Evolutionary conservation across 2,797 vertebrate genomes (phyloP), one percentile per base, ranked within the genome.

Genomic region (Sorex maritimensis): DNA sequence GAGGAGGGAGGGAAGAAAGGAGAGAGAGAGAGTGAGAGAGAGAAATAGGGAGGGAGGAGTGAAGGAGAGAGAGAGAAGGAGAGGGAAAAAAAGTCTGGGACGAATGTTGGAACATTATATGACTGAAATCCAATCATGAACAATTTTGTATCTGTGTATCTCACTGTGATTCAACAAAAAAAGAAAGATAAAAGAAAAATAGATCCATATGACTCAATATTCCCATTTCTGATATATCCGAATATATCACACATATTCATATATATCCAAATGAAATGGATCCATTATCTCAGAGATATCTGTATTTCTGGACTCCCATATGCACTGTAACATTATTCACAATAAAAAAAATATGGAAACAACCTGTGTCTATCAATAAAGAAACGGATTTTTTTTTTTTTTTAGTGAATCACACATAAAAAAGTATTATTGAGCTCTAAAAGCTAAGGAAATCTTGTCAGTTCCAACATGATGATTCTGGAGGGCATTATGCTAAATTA

Each of bases 321-420:
- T 61, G 41, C 41, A 81, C 12, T 61, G 28, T 24, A 68, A 63
- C 61, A 81, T 68, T 81, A 81, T 58, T 87, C 46, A 92, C n/a
- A 58, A 58, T 19, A 75, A 46, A 5, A 67, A 75, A 81, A 49
- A n/a, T 69, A 34, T 1, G 41, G 14, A 78, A 61, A 61, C 49
- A 77, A 46, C 21, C 3, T 55, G 61, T 46, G 46, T 81, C 68
- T 26, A 19, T 30, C 49, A 30, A 34, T 17, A 55, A 44, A 81
- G 6, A 55, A 81, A 73, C 14, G 52, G 52, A 55, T 55, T 44
- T 44, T 44, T 58, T 58, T 58, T 58, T 65, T 65, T 26, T 65
- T 65, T 65, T 65, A 23, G 10, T 67, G 65, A 26, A 6, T 75
- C 23, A 46, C 41, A 75, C 38, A 69, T 4, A 71, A 38, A 2